Conservation (phyloP, 2,113 vertebrate genomes). For the Cyphomyrus plagiostoma region DNA sequence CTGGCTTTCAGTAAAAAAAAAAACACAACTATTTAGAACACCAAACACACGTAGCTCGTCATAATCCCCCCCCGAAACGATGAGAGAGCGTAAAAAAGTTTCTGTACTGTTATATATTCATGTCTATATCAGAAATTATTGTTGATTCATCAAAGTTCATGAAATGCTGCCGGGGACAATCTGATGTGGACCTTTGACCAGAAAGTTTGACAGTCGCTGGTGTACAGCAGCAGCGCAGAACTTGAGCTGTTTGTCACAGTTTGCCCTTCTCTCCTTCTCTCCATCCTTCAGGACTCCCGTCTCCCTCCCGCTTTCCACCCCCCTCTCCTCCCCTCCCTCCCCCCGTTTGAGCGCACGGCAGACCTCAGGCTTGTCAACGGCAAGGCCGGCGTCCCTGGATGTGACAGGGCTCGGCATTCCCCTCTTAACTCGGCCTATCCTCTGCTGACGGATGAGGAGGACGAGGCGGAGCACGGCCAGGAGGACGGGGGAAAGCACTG, state of each 20-base stretch:
- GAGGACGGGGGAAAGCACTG: constrained; percentile 38
- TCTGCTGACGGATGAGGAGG: constrained; percentile 49
- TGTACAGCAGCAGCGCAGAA: not conserved
- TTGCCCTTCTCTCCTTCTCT: not conserved
- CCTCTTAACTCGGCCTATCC: constrained; percentile 43
- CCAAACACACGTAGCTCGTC: not conserved
- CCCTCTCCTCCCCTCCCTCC: constrained; percentile 42
- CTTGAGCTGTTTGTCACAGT: constrained; percentile 10
- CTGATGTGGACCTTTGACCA: not conserved
- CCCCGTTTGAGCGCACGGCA: constrained; percentile 31
- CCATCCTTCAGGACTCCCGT: constrained; percentile 37
- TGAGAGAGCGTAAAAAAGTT: not conserved
- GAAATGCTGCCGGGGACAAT: not conserved
- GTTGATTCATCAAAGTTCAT: not conserved
- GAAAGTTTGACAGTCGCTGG: not conserved
- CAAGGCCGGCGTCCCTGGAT: constrained; percentile 33
- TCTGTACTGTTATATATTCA: not conserved
- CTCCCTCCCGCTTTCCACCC: constrained; percentile 45
- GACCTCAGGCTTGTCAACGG: constrained; percentile 50
- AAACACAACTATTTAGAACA: not conserved
- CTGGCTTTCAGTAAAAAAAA: not conserved
- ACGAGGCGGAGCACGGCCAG: constrained; percentile 36
- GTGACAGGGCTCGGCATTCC: constrained; percentile 34
- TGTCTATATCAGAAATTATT: not conserved
- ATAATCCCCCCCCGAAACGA: not conserved